These are phyloP conservation scores for Eupithecia pulchellata DNA, from an alignment of 2,888 invertebrate species.

Conservation along the genomic window DNA sequence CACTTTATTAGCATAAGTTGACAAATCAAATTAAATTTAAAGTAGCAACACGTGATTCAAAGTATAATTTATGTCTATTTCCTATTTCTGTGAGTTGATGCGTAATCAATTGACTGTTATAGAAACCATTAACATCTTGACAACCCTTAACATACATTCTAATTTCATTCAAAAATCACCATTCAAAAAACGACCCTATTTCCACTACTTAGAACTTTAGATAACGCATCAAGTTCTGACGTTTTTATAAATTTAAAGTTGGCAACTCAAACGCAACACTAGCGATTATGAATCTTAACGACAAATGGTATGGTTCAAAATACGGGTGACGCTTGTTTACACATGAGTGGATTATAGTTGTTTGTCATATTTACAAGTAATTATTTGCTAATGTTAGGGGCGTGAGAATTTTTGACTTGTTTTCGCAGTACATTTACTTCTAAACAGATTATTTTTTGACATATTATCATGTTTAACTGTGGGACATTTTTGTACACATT, in stretches of 20 bases:
- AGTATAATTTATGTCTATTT: slow-evolving; percentile 63
- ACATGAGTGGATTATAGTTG: slow-evolving; percentile 76
- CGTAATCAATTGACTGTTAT: slow-evolving; percentile 82
- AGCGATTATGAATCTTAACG: slow-evolving; percentile 41
- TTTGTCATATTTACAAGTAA: slow-evolving; percentile 78
- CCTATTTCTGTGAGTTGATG: slow-evolving; percentile 65
- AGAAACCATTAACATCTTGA: slow-evolving; percentile 76
- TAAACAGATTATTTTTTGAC: slow-evolving; percentile 13
- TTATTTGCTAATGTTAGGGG: slow-evolving; percentile 70
- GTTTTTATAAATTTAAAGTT: not conserved
- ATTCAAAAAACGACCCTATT: slow-evolving; percentile 8
- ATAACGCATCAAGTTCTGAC: not conserved
- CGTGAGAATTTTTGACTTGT: slow-evolving; percentile 67
- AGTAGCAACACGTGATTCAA: slow-evolving; percentile 64
- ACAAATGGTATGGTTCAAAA: slow-evolving; percentile 30
- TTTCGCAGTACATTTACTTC: slow-evolving; percentile 28
- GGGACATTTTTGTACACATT: not conserved
- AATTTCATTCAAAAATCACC: slow-evolving; percentile 61
- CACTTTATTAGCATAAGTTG: slow-evolving; percentile 24
- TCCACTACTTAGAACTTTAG: not conserved
- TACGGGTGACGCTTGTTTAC: slow-evolving; percentile 63
- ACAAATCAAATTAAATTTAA: slow-evolving; percentile 56
- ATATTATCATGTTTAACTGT: slow-evolving; percentile 3
- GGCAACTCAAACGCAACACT: not conserved
- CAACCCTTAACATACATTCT: slow-evolving; percentile 73